Evolutionary conservation across 2,888 invertebrate species (phyloP), one percentile per base, ranked within the genome.

Genomic region (Phengaris alcon): DNA sequence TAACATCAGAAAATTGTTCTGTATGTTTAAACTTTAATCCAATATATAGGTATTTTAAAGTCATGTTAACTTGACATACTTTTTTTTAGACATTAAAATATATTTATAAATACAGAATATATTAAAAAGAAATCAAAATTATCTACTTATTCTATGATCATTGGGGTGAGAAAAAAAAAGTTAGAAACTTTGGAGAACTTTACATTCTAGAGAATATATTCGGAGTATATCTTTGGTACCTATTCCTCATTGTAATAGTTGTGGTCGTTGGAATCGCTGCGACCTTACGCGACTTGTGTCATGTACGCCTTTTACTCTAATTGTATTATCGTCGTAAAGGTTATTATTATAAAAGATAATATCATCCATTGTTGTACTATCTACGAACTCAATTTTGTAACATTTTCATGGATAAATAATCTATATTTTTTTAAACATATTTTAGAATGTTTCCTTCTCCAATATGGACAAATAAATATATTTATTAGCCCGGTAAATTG

Each of bases 401-500:
- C 12, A 59, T 15, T 59, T 59, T 59, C 22, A 35, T 59, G 22
- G 22, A 22, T 59, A 15, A 57, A 35, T 59, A 22, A 59, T 22
- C 22, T 22, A 15, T 35, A 35, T 22, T 35, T 35, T 35, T 35
- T 35, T 4, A 35, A 35, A 64, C 35, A 35, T 44, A 44, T 13
- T 64, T 64, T 64, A 6, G 6, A 35, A 64, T 13, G 6, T 64
- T 64, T 64, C 13, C 59, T 64, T 64, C 22, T 10, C 12, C 64
- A 64, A 64, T 22, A 64, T 15, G 10, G 22, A 64, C 22, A 64
- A 35, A 64, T 64, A 12, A 12, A 64, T 64, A 12, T 35, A 44
- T 64, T 64, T 51, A 70, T 70, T 44, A 8, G 12, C 51, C 51
- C 70, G 51, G 51, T 51, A 70, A 15, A 70, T 70, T 70, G 6